Conservation (phyloP, 2,797 vertebrate species). For the Dermochelys coriacea region DNA sequence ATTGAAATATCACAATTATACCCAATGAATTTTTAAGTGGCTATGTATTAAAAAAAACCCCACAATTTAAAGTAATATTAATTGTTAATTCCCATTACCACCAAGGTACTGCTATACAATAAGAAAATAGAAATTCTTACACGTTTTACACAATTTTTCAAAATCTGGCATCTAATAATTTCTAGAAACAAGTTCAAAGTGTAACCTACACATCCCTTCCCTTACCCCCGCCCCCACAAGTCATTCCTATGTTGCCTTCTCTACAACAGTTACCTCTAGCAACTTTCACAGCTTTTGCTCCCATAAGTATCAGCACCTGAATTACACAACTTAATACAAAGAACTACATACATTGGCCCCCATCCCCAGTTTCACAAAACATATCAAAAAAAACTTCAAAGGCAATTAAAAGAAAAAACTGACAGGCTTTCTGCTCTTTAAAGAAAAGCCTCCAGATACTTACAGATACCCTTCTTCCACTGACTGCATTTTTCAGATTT, state of each 20-base stretch:
- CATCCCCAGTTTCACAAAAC: not conserved
- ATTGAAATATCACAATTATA: not conserved
- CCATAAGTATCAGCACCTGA: not conserved
- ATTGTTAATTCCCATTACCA: not conserved
- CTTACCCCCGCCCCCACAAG: not conserved
- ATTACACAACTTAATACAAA: not conserved
- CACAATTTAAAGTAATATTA: not conserved
- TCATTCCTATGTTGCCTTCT: not conserved
- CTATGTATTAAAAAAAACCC: not conserved
- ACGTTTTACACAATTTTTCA: not conserved
- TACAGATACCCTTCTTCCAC: not conserved
- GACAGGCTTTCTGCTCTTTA: not conserved
- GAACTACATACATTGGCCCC: not conserved
- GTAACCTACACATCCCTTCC: not conserved
- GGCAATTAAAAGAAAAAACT: not conserved
- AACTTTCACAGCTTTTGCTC: rapidly evolving
- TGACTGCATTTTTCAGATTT: not conserved
- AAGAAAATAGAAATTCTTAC: not conserved
- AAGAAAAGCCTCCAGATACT: not conserved
- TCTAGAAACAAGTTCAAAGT: not conserved
- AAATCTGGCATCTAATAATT: not conserved
- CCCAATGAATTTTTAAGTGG: not conserved
- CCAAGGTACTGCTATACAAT: not conserved
- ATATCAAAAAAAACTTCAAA: not conserved
- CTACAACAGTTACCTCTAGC: not conserved